A percentile compares a stretch with the other conserved stretches of the same genome.
Conservation (phyloP, 2,797 vertebrate genomes). For the Danio jaintianensis region DNA sequence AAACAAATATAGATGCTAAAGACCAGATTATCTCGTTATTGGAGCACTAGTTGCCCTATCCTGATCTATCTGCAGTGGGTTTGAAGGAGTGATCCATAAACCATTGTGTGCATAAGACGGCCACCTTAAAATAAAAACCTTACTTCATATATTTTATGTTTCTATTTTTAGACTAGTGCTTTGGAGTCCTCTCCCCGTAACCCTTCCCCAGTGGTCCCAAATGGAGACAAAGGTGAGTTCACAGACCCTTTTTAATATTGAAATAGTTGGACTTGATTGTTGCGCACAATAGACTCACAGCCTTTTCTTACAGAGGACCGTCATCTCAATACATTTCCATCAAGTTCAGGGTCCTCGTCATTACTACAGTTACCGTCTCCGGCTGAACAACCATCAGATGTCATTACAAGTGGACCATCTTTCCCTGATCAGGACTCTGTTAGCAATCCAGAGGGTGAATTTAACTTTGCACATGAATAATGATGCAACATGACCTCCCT, state of each 20-base stretch:
- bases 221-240: slow-evolving; percentile 91
- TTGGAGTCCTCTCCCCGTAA: slow-evolving; percentile 94
- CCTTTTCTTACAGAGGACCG: slow-evolving; percentile 86
- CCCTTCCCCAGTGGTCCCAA: slow-evolving; percentile 90
- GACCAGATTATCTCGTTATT: not conserved
- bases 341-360: slow-evolving; percentile 80
- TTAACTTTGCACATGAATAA: not conserved
- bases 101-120: not conserved
- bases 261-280: not conserved
- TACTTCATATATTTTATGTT: not conserved
- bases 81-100: not conserved
- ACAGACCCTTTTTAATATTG: not conserved
- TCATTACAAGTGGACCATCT: slow-evolving; percentile 71
- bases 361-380: slow-evolving; percentile 87
- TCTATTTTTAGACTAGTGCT: slow-evolving; percentile 78
- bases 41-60: not conserved
- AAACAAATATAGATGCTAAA: no score
- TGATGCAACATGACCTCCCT: not conserved
- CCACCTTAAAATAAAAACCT: not conserved
- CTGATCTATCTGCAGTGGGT: not conserved
- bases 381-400: slow-evolving; percentile 82
- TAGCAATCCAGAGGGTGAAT: slow-evolving; percentile 88
- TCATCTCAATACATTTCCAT: slow-evolving; percentile 85
- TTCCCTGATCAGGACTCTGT: slow-evolving; percentile 86
- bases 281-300: not conserved